Base-by-base conservation (phyloP, 2,113 vertebrate genomes). In the Holacanthus passer region DNA sequence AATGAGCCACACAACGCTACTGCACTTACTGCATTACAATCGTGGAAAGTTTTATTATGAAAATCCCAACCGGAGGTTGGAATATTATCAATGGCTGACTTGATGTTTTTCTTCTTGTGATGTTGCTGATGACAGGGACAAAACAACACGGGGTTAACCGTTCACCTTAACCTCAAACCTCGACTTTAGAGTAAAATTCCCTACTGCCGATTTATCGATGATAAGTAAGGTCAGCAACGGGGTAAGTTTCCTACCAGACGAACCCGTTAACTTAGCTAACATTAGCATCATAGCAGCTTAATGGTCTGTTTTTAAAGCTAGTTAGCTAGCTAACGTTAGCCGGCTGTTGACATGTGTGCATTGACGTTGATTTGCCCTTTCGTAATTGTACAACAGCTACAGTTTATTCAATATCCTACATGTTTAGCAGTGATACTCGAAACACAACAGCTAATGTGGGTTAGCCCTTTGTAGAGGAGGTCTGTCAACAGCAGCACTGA, bases 281-380 rank as follows among this genome's bases (percentile, higher is more conserved):
- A 53, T 47, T 50, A 45, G 32, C 69, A 48, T 48, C n/a, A 31
- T 41, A 83, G 52, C 35, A 24, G 32, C 37, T 17, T 7, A 29
- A 3, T 45, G 11, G 13, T 22, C 59, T 45, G 56, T 63, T 65
- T 60, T 65, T 20, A 31, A 67, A 48, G 83, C 74, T 83, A 64
- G 65, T 66, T 74, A 70, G 79, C 76, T 48, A 60, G 82, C 73
- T 87, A 79, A 65, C 68, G 16, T 78, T 88, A 87, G 91, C 89
- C 47, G 31, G 12, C 35, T 68, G 71, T 71, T 86, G 63, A 81
- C 69, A 71, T 80, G 13, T 41, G 45, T 53, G 16, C 7, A 1
- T 59, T 63, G 60, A 68, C 77, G 62, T 45, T 27, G 39, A 39
- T 64, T 31, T 59, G 13, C 13, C 17, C 2, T 67, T 72, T 48